Conservation (phyloP, 64 coral and sea anemone species). For the Stylophora pistillata region DNA sequence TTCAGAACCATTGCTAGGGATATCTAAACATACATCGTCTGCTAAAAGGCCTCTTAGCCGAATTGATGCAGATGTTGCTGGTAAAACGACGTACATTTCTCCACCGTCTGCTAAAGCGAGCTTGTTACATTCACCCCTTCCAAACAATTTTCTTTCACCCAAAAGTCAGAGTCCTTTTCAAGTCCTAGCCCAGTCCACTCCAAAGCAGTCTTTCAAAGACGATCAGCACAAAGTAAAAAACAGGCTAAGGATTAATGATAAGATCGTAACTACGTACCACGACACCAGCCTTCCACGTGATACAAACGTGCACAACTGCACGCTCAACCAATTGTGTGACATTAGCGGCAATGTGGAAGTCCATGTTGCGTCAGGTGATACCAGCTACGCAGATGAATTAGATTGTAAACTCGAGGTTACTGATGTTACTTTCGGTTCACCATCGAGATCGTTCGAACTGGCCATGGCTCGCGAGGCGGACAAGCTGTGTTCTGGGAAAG, state of each 20-base stretch:
- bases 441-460: slow-evolving; percentile 50
- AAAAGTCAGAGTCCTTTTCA: background rate
- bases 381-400: background rate
- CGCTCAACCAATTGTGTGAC: background rate
- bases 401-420: background rate
- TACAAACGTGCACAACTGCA: background rate
- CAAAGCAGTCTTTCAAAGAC: slow-evolving; percentile 4
- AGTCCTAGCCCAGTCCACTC: slow-evolving; percentile 57
- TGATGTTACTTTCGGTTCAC: slow-evolving; percentile 47
- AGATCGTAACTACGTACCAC: background rate
- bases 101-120: background rate
- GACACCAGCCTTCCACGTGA: background rate
- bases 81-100: background rate
- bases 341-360: background rate
- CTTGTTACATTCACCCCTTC: background rate
- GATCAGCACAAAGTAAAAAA: background rate
- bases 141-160: slow-evolving; percentile 5
- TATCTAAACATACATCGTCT: background rate
- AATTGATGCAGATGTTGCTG: background rate
- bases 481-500: background rate
- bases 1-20: background rate
- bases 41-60: background rate
- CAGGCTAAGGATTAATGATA: background rate
- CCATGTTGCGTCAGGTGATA: background rate
- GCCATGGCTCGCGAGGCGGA: slow-evolving; percentile 53